Conservation (phyloP, 2,113 vertebrate species). For the Campylomormyrus tamandua region DNA sequence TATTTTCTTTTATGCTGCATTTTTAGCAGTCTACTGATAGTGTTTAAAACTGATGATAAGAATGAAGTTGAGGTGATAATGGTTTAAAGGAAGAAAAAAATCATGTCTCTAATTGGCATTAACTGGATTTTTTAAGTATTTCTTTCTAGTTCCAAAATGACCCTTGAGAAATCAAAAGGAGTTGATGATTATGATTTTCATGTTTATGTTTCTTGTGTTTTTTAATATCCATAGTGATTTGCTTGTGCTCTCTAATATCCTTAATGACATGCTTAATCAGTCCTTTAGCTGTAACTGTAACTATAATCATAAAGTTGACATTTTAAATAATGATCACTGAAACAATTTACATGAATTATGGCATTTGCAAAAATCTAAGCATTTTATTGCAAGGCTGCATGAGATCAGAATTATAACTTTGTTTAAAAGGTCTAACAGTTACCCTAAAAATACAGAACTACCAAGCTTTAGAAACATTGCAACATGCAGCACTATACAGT, state of each 20-base stretch:
- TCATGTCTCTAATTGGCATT: background rate
- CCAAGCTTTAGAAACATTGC: background rate
- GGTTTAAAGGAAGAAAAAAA: background rate
- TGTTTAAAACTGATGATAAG: background rate
- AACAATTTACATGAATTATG: background rate
- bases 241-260: background rate
- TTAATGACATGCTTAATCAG: background rate
- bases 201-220: background rate
- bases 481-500: background rate
- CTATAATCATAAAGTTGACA: background rate
- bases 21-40: background rate
- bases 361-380: background rate
- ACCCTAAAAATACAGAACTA: background rate
- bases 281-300: background rate
- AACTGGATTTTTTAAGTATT: background rate
- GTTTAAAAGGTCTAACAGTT: background rate
- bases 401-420: background rate
- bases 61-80: background rate
- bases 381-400: background rate
- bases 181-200: background rate
- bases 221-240: background rate
- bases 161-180: constrained; percentile 4
- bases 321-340: background rate
- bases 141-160: background rate
- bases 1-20: background rate